These are phyloP conservation scores for Salvator merianae DNA, from an alignment of 2,113 vertebrate species.

Conservation along the genomic window DNA sequence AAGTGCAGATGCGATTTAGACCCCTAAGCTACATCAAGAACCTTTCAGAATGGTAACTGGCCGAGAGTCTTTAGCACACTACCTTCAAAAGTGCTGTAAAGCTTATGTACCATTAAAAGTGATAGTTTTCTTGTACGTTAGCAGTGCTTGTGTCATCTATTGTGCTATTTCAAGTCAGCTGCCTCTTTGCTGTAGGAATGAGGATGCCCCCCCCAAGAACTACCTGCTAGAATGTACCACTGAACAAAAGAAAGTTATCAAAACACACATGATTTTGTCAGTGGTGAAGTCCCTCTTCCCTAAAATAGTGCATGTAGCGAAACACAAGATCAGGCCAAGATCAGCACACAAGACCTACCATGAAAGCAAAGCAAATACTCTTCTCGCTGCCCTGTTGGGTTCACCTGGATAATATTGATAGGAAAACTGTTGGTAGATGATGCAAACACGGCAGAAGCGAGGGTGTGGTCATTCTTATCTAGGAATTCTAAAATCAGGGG, in stretches of 20 bases:
- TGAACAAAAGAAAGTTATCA: neutral
- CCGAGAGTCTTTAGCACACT: no score
- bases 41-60: no score
- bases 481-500: conserved; percentile 86
- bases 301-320: neutral
- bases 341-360: conserved; percentile 70
- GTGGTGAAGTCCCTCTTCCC: neutral
- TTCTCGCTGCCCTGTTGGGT: conserved; percentile 89
- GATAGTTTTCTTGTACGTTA: no score
- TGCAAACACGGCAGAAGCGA: conserved; percentile 92
- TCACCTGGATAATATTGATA: conserved; percentile 94
- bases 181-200: no score
- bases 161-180: no score
- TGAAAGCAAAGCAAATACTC: conserved; percentile 98
- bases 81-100: no score
- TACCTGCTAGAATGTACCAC: neutral
- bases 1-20: no score
- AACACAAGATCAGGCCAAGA: neutral
- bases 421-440: conserved; percentile 94
- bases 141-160: no score
- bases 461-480: conserved; percentile 95
- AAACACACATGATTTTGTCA: neutral
- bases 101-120: no score
- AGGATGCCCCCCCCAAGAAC: no score
- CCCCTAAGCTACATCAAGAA: no score